Evolutionary conservation across 2,888 invertebrate genomes (phyloP).

Genomic region (Cephus pulcher): DNA sequence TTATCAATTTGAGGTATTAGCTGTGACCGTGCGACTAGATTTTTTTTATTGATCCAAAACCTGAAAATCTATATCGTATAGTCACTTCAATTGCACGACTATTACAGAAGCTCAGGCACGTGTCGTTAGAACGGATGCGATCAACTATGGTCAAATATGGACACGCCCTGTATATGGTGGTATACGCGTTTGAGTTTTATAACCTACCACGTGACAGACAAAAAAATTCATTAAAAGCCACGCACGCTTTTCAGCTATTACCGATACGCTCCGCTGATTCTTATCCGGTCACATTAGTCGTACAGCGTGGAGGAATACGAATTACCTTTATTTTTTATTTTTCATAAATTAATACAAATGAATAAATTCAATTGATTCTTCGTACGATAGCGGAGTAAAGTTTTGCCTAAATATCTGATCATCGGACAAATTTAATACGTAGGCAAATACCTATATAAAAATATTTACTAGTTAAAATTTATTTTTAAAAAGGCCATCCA

Average conservation of each 20-base stretch:
- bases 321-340: neutral
- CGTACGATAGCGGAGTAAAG: neutral
- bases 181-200: neutral
- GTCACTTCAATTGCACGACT: neutral
- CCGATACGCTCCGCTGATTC: neutral
- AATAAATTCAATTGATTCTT: neutral
- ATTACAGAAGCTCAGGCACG: neutral
- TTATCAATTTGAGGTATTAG: neutral
- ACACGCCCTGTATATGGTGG: constrained; percentile 11
- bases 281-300: neutral
- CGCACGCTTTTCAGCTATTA: neutral
- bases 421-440: neutral
- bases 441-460: neutral
- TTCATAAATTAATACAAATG: neutral
- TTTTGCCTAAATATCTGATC: neutral
- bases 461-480: neutral
- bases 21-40: neutral
- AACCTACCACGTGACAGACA: neutral
- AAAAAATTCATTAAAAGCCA: neutral
- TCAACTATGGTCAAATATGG: constrained; percentile 11
- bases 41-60: neutral
- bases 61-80: neutral
- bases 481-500: neutral
- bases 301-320: neutral
- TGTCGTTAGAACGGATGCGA: neutral